Base-by-base conservation (phyloP, 2,113 vertebrate species). In the Xenus cinereus region DNA sequence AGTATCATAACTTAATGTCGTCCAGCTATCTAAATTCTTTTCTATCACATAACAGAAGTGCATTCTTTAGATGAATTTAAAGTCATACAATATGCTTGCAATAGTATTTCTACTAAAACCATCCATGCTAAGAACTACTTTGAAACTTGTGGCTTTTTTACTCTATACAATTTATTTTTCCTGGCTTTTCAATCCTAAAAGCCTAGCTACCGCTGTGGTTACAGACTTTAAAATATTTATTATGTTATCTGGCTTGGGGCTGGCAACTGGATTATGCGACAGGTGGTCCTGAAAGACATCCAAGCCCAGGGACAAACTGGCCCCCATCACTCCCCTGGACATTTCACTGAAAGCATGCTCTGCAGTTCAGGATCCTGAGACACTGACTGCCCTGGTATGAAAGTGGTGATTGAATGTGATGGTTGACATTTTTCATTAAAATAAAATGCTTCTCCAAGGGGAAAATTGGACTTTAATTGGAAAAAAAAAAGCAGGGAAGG, bases 291-390 rank as follows among this genome's bases (percentile, higher is more conserved):
- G n/a, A 82, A 62, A 72, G 35, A n/a, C 21, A n/a, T 8, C 41
- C 23, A 90, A 78, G 21, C 8, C 60, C 32, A 43, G 46, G 5
- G 33, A 78, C 28, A 69, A 81, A 45, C 14, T 5, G 6, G 21
- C 9, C 6, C 12, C 28, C 28, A 26, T 27, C 33, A 23, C 1
- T 5, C 0, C 10, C 12, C 30, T 46, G 37, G 19, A 33, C 28
- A 27, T 68, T 80, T 63, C 56, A 67, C 17, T n/a, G 28, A 10
- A 59, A 48, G 51, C 17, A 53, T 0, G 2, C 14, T 12, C 69
- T 86, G 33, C 43, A 76, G 37, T 59, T 66, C 14, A 64, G 30
- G 22, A 53, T 71, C 30, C n/a, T 28, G 43, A 81, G 56, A 46
- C 18, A 41, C 26, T 16, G 22, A 43, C 7, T 59, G 30, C 9